Conservation (phyloP, 2,797 vertebrate species). For the Cyprinella venusta region DNA sequence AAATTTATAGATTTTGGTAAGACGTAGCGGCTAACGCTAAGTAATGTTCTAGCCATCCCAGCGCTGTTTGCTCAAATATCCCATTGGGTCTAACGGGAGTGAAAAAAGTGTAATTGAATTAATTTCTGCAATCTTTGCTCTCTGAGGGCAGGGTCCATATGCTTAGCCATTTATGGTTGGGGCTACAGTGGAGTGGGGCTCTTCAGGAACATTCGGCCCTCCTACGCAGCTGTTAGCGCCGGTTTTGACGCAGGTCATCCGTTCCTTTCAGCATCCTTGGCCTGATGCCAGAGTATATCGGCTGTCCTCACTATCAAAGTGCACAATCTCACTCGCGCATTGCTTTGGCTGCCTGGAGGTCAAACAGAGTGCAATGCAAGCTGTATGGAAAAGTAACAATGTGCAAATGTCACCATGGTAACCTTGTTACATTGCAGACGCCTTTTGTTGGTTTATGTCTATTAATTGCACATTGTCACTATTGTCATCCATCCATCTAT, state of each 20-base stretch:
- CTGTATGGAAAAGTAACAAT: slow-evolving; percentile 11
- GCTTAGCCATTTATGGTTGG: slow-evolving; percentile 19
- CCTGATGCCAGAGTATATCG: slow-evolving; percentile 17
- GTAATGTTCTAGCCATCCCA: background rate
- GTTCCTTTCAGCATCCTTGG: slow-evolving; percentile 32
- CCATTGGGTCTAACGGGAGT: background rate
- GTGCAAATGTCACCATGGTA: slow-evolving; percentile 54
- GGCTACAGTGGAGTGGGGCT: slow-evolving; percentile 13
- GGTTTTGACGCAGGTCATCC: slow-evolving; percentile 32
- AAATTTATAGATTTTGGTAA: slow-evolving; percentile 72
- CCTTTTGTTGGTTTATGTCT: background rate
- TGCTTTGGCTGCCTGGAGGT: slow-evolving; percentile 16
- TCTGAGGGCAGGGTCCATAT: slow-evolving; percentile 26
- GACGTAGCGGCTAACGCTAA: background rate
- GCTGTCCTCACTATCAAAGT: slow-evolving; percentile 30
- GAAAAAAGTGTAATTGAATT: background rate
- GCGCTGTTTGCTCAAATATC: background rate
- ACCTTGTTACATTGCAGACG: background rate
- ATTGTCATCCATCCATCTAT: background rate
- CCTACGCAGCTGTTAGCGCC: slow-evolving; percentile 32
- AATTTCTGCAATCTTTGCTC: slow-evolving; percentile 25
- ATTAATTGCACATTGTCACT: background rate
- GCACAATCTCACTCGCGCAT: background rate
- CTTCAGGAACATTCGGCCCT: slow-evolving; percentile 13
- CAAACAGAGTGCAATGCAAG: slow-evolving; percentile 28